Conservation (phyloP, 2,797 vertebrate genomes). For the Channa striata region DNA sequence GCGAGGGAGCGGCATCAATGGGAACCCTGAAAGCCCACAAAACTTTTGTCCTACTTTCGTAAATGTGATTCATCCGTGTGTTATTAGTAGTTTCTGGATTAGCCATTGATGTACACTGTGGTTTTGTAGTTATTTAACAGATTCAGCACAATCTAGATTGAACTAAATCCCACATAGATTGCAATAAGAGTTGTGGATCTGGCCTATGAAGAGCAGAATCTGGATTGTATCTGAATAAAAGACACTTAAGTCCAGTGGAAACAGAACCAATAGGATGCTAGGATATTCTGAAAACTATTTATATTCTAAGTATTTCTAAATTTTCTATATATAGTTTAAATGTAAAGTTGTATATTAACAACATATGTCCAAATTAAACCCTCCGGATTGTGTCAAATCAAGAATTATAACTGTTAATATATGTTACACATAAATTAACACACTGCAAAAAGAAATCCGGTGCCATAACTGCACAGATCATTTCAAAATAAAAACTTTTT, state of each 20-base stretch:
- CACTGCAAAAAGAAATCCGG: not conserved
- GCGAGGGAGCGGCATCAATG: not conserved
- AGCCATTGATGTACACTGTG: not conserved
- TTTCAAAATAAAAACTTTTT: not conserved
- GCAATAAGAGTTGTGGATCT: not conserved
- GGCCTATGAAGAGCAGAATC: not conserved
- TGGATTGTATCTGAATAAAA: not conserved
- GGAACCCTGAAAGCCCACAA: not conserved
- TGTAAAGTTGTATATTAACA: no score
- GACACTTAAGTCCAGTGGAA: not conserved
- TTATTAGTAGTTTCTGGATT: not conserved
- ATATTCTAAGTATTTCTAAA: no score
- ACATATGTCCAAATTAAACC: no score
- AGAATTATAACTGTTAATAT: no score
- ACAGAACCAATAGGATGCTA: no score
- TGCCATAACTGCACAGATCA: not conserved
- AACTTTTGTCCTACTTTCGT: not conserved
- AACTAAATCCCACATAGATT: not conserved
- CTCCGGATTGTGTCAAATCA: not conserved
- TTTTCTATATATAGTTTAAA: no score
- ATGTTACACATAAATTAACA: not conserved
- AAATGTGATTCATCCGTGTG: not conserved
- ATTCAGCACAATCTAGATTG: no score
- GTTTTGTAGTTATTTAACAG: no score
- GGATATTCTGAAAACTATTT: no score